These are phyloP conservation scores for Gymnosoma rotundatum DNA, from an alignment of 2,888 invertebrate species.

Conservation along the genomic window DNA sequence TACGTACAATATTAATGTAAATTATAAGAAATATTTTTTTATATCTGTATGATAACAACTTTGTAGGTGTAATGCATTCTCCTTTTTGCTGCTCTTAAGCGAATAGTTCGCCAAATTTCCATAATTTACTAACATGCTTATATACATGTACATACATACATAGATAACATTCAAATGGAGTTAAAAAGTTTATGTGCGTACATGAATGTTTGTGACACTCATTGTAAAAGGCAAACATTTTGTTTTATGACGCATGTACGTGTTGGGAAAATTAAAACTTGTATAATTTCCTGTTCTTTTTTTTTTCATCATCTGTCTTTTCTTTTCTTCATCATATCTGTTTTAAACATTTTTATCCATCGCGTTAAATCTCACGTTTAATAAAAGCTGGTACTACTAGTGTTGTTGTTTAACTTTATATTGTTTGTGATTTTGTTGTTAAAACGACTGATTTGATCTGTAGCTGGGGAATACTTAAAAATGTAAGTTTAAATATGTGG, in stretches of 20 bases:
- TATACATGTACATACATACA: too few relatives aligned
- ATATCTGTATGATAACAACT: too few relatives aligned
- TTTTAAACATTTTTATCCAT: slow-evolving; percentile 40
- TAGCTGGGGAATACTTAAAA: slow-evolving; percentile 55
- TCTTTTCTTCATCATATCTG: slow-evolving; percentile 27
- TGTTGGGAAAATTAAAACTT: slow-evolving; percentile 68
- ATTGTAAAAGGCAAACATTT: slow-evolving; percentile 50
- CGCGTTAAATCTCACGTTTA: slow-evolving; percentile 59
- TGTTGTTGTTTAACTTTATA: slow-evolving; percentile 43
- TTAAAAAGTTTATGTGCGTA: not conserved
- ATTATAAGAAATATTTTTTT: too few relatives aligned
- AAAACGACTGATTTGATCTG: slow-evolving; percentile 61
- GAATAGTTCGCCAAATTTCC: too few relatives aligned
- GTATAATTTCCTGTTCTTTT: slow-evolving; percentile 27
- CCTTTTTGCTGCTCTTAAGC: too few relatives aligned
- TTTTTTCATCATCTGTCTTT: slow-evolving; percentile 24
- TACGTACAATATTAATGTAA: too few relatives aligned
- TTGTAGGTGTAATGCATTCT: too few relatives aligned
- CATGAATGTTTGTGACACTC: not conserved
- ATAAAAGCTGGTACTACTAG: slow-evolving; percentile 33
- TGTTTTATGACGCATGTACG: slow-evolving; percentile 64
- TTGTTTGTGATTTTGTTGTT: slow-evolving; percentile 60
- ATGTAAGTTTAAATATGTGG: slow-evolving; percentile 29
- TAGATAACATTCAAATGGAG: too few relatives aligned
- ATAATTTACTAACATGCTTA: too few relatives aligned